These are phyloP conservation scores for Blastobasis adustella DNA, from an alignment of 2,888 invertebrate genomes.

Conservation along the genomic window DNA sequence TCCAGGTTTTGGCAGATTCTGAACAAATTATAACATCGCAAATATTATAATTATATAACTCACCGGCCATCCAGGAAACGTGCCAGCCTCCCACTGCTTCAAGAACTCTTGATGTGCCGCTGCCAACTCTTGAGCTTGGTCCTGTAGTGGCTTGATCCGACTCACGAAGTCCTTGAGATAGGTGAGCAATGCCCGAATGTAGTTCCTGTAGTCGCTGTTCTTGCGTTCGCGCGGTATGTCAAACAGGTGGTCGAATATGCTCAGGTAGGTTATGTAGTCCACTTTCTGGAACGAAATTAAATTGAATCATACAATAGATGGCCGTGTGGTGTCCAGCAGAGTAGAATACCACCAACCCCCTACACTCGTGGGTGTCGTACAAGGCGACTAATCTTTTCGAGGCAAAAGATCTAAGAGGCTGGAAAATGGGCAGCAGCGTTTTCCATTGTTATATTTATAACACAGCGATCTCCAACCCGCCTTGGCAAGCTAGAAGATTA, in stretches of 20 bases:
- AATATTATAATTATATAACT: constrained; percentile 22
- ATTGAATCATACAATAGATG: too few relatives aligned
- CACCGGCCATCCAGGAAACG: constrained; percentile 96
- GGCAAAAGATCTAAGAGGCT: too few relatives aligned
- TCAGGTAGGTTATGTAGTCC: constrained; percentile 96
- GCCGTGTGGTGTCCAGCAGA: too few relatives aligned
- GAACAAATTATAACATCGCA: too few relatives aligned
- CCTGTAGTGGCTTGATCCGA: constrained; percentile 89
- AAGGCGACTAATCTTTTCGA: too few relatives aligned
- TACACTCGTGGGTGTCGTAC: too few relatives aligned
- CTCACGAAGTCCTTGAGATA: constrained; percentile 89
- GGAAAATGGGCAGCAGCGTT: too few relatives aligned
- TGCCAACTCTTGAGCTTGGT: constrained; percentile 86
- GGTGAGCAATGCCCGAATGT: constrained; percentile 87
- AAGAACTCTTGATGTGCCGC: constrained; percentile 87
- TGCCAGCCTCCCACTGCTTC: constrained; percentile 90
- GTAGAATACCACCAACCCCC: too few relatives aligned
- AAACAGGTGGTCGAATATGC: constrained; percentile 95
- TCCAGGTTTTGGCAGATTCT: too few relatives aligned
- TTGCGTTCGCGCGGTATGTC: constrained; percentile 95
- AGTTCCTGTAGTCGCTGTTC: constrained; percentile 90
- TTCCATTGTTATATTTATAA: too few relatives aligned
- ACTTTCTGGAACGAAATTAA: constrained; percentile 77
- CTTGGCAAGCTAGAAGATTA: too few relatives aligned
- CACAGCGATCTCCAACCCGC: too few relatives aligned